Percentiles rank a stretch among this genome's conserved stretches.
phyloP scores from a whole-genome alignment of 2,888 invertebrate species.

The Hypomecis punctinalis region DNA sequence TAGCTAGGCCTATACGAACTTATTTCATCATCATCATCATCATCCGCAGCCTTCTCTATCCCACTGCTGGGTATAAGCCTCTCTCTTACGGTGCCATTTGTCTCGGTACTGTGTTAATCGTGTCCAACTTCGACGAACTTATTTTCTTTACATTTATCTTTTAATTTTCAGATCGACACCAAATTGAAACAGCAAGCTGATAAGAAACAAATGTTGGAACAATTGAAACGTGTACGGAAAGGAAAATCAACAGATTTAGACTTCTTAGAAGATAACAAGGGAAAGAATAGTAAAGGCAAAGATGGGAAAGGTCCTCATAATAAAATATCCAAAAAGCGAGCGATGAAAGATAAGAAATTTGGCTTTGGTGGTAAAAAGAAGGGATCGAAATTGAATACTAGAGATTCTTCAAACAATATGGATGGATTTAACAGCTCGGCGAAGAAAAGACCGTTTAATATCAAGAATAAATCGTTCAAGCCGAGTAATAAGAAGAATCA shows the following conservation, averaged over 20 bases:
- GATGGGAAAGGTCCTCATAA: conserved; percentile 57
- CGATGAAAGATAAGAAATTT: conserved; percentile 93
- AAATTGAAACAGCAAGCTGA: conserved; percentile 94
- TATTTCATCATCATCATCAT: too few relatives aligned
- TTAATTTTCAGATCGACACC: conserved; percentile 88
- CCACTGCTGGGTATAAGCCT: too few relatives aligned
- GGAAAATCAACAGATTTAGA: conserved; percentile 92
- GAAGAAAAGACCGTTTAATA: conserved; percentile 68
- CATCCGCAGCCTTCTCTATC: too few relatives aligned
- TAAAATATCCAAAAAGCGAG: conserved; percentile 79
- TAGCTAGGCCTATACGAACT: too few relatives aligned
- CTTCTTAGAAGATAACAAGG: conserved; percentile 89
- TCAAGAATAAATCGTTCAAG: conserved; percentile 73
- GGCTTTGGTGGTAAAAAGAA: conserved; percentile 98
- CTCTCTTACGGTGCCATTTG: too few relatives aligned
- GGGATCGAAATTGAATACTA: conserved; percentile 94
- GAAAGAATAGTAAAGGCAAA: conserved; percentile 61
- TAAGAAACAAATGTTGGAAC: conserved; percentile 95
- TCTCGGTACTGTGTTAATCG: too few relatives aligned
- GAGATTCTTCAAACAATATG: conserved; percentile 89
- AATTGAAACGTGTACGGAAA: conserved; percentile 96
- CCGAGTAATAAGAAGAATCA: conserved; percentile 76
- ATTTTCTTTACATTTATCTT: not conserved
- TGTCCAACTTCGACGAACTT: too few relatives aligned
- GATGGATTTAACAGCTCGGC: conserved; percentile 83